These are phyloP conservation scores for Rhodeus uyekii DNA, from an alignment of 2,797 vertebrate species.

Conservation along the genomic window DNA sequence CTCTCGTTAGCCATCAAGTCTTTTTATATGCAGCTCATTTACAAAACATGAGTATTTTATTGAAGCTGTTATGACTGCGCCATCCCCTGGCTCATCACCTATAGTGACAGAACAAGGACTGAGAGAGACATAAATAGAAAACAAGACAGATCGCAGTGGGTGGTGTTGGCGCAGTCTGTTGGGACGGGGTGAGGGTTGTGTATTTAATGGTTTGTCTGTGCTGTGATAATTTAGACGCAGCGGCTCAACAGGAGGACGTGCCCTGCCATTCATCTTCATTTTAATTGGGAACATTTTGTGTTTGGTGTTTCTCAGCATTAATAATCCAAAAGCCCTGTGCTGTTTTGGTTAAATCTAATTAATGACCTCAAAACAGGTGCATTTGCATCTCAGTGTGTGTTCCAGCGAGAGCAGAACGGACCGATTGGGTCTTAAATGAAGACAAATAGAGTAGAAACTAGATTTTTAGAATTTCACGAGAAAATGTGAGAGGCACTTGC, in stretches of 20 bases:
- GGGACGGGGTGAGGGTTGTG: conserved; percentile 17
- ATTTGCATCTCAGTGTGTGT: conserved; percentile 8
- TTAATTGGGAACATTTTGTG: conserved; percentile 77
- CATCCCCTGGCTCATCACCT: conserved; percentile 16
- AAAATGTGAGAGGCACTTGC: background rate
- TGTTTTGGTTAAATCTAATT: conserved; percentile 65
- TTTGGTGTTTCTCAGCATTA: conserved; percentile 67
- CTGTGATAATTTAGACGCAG: conserved; percentile 57
- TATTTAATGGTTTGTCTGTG: conserved; percentile 65
- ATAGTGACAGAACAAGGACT: conserved; percentile 17
- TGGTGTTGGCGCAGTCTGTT: background rate
- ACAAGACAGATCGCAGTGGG: conserved; percentile 20
- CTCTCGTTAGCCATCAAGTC: background rate
- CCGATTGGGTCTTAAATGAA: conserved; percentile 13
- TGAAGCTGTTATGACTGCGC: conserved; percentile 7
- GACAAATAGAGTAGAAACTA: background rate
- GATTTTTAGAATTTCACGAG: background rate
- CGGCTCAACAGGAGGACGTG: conserved; percentile 52
- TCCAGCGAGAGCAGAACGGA: conserved; percentile 12
- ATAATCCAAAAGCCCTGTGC: conserved; percentile 67
- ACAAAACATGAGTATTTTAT: conserved; percentile 21
- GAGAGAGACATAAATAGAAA: conserved; percentile 29
- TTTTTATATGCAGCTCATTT: conserved; percentile 25
- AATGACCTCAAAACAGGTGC: conserved; percentile 55
- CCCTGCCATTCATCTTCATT: conserved; percentile 71